phyloP scores from a whole-genome alignment of 2,797 vertebrate genomes.

The Peromyscus nudipes region DNA sequence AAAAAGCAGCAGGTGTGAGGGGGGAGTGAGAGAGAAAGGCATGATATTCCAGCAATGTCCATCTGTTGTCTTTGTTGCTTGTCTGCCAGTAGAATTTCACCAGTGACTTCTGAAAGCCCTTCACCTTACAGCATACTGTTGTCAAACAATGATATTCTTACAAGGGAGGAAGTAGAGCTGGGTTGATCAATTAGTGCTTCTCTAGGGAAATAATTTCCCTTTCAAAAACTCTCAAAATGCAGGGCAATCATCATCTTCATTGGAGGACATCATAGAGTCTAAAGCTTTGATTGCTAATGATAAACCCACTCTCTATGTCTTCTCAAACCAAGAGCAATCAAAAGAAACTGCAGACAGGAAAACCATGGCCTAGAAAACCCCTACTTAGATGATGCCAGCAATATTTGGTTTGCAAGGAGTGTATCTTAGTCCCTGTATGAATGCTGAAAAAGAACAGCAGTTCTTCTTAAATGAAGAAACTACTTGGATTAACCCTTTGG shows the following conservation, averaged over 20 bases:
- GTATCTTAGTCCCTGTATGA: not conserved
- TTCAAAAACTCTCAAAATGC: not conserved
- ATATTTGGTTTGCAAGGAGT: not conserved
- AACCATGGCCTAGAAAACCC: not conserved
- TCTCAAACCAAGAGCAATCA: not conserved
- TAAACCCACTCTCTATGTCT: not conserved
- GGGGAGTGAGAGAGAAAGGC: conserved; percentile 52
- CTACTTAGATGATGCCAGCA: not conserved
- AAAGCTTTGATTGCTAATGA: not conserved
- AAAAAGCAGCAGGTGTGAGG: conserved; percentile 75
- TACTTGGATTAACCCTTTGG: not conserved
- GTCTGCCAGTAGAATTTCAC: conserved; percentile 77
- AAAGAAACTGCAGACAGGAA: not conserved
- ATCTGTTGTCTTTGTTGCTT: conserved; percentile 79
- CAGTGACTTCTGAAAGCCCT: conserved; percentile 73
- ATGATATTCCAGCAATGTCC: conserved; percentile 59
- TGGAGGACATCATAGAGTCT: not conserved
- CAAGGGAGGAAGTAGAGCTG: not conserved
- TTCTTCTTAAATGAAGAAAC: not conserved
- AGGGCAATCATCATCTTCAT: not conserved
- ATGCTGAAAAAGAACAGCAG: not conserved
- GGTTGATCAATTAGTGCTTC: conserved; percentile 17
- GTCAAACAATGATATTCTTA: conserved; percentile 56
- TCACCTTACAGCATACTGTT: conserved; percentile 70
- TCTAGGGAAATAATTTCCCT: not conserved